Conservation (phyloP, 2,113 vertebrate species). For the Anguilla rostrata region DNA sequence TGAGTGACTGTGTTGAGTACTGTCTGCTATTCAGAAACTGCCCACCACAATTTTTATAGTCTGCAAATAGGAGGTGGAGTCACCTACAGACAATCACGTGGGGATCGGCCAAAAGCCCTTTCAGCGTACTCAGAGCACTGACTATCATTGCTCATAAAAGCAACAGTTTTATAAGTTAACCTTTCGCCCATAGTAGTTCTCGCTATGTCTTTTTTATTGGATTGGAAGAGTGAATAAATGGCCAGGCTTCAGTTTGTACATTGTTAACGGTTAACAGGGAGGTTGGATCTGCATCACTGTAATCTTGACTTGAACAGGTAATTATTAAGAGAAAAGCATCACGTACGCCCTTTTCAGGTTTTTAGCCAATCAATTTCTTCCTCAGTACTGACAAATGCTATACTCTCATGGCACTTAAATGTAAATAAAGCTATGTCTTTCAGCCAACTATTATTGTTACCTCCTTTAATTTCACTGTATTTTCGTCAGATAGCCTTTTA, state of each 20-base stretch:
- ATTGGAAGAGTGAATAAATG: constrained; percentile 55
- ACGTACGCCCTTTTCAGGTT: not conserved
- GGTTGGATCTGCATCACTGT: constrained; percentile 26
- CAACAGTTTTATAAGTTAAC: constrained; percentile 64
- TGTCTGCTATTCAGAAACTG: not conserved
- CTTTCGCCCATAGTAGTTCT: constrained; percentile 42
- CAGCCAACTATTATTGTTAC: not conserved
- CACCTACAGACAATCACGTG: constrained; percentile 5
- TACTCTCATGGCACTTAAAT: not conserved
- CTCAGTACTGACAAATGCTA: not conserved
- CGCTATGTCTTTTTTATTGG: constrained; percentile 41
- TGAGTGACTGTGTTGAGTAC: not conserved
- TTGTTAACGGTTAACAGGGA: constrained; percentile 65
- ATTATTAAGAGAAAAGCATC: constrained; percentile 37
- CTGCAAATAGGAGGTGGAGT: constrained; percentile 58
- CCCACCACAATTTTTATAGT: constrained; percentile 31
- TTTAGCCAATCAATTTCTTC: not conserved
- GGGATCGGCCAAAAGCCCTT: constrained; percentile 51
- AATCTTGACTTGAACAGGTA: constrained; percentile 29
- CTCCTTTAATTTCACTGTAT: not conserved
- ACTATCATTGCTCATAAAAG: constrained; percentile 42
- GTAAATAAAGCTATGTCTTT: not conserved
- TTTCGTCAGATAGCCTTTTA: not conserved
- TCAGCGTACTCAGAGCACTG: constrained; percentile 35
- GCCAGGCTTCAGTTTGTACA: constrained; percentile 34